Evolutionary conservation across 2,888 invertebrate genomes (phyloP), one percentile per base, ranked within the genome.

Genomic region (Spodoptera littoralis): DNA sequence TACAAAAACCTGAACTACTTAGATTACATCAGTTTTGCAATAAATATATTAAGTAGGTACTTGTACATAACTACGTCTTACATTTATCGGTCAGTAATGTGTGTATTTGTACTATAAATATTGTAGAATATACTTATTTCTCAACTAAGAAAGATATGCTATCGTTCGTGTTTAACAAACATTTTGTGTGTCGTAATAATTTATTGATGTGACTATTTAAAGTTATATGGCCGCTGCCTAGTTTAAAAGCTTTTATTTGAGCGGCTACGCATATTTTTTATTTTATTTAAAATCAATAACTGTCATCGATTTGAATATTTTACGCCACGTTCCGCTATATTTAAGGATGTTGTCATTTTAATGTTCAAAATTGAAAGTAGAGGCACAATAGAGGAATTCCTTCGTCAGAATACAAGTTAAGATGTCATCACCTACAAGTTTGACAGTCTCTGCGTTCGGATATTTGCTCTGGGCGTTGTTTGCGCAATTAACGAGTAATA

Each of bases 401-500:
- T 27, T 58, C 47, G 46, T 64, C 58, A 63, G 27, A 59, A 70
- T 47, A 70, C 27, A 49, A 45, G 30, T 56, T 42, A n/a, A 30
- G 49, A 69, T 73, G 64, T 54, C 49, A 60, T 54, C 60, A 54
- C 27, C 5, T 27, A 27, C 55, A 5, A 13, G 41, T 73, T 67
- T 65, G 71, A 68, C 71, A 71, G 60, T 69, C 55, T 59, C 64
- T 53, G 42, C 48, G 42, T 61, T 64, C 51, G 42, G 66, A 11
- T 70, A 55, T 78, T 60, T 65, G 65, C 59, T 65, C 53, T 60
- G 50, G 75, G 67, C 72, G 66, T 65, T 56, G 73, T 65, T 82
- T 79, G 79, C 72, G 70, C 70, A 82, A 81, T 75, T 67, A 76
- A 65, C 67, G 54, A 63, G 55, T 61, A 47, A 66, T 70, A 70